Evolutionary conservation across 1,140 invertebrate species (phyloP).

Genomic region (Zophobas morio): DNA sequence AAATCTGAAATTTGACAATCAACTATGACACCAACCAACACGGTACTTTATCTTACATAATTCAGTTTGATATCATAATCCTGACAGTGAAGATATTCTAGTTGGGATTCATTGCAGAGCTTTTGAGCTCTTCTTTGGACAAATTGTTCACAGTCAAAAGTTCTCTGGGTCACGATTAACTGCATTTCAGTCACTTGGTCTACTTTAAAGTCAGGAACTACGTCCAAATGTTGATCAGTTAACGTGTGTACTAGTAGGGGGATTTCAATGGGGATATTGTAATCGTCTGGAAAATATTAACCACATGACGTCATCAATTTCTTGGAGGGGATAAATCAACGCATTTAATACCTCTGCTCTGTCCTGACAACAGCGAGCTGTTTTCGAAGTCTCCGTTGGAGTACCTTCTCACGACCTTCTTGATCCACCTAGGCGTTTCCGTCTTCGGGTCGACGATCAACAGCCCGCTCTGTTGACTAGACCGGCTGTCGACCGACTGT

Average conservation of each 20-base stretch:
- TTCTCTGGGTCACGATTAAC: constrained; percentile 65
- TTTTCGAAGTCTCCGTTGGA: constrained; percentile 67
- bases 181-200: constrained; percentile 65
- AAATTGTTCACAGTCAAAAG: constrained; percentile 67
- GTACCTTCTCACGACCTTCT: constrained; percentile 65
- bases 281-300: constrained; percentile 63
- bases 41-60: constrained; percentile 59
- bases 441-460: constrained; percentile 64
- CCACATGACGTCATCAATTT: too few relatives aligned
- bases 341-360: constrained; percentile 63
- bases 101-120: constrained; percentile 62
- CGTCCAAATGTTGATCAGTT: constrained; percentile 64
- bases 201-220: constrained; percentile 63
- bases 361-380: constrained; percentile 65
- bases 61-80: constrained; percentile 67
- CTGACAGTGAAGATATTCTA: constrained; percentile 65
- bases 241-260: constrained; percentile 65
- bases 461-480: constrained; percentile 55
- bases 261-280: constrained; percentile 66
- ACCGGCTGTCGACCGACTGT: constrained; percentile 46
- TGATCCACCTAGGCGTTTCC: constrained; percentile 65
- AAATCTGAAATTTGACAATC: constrained; percentile 60
- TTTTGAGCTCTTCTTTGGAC: constrained; percentile 64
- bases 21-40: neutral
- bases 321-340: neutral